Percentiles rank a stretch among this genome's conserved stretches.
These are phyloP conservation scores for Myrmecophaga tridactyla DNA, from an alignment of 2,113 vertebrate species.

Conservation along the genomic window DNA sequence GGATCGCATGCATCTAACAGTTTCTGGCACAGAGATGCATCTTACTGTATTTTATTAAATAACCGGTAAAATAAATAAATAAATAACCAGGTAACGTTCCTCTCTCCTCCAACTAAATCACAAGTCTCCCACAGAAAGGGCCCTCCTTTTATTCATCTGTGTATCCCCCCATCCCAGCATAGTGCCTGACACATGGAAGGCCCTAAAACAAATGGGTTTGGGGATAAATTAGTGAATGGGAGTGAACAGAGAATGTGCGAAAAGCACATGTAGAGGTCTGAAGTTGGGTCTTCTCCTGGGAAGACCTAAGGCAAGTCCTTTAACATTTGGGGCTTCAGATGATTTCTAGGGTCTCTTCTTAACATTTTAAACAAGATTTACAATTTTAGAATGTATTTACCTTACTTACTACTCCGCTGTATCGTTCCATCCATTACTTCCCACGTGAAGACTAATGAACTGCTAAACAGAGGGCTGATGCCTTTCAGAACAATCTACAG, in stretches of 20 bases:
- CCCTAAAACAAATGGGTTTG: neutral
- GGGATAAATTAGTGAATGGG: neutral
- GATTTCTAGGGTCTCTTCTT: neutral
- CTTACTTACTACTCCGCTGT: neutral
- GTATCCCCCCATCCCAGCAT: neutral
- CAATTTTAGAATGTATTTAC: neutral
- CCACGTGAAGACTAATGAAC: neutral
- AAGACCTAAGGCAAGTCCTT: neutral
- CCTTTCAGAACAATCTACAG: neutral
- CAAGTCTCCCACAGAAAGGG: neutral
- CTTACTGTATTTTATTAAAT: neutral
- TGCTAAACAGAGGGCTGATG: neutral
- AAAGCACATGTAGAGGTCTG: neutral
- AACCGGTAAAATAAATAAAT: neutral
- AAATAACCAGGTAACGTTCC: neutral
- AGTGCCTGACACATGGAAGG: fast-evolving
- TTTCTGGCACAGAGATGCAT: neutral
- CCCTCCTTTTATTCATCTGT: neutral
- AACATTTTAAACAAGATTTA: neutral
- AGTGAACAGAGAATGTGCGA: neutral
- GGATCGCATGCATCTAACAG: too few species aligned
- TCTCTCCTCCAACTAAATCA: neutral
- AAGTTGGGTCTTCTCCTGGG: neutral
- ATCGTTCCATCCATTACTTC: neutral
- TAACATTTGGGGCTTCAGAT: neutral